A percentile compares a stretch with the other conserved stretches of the same genome.
phyloP scores from a whole-genome alignment of 2,113 vertebrate species.

The Lycocorax pyrrhopterus region DNA sequence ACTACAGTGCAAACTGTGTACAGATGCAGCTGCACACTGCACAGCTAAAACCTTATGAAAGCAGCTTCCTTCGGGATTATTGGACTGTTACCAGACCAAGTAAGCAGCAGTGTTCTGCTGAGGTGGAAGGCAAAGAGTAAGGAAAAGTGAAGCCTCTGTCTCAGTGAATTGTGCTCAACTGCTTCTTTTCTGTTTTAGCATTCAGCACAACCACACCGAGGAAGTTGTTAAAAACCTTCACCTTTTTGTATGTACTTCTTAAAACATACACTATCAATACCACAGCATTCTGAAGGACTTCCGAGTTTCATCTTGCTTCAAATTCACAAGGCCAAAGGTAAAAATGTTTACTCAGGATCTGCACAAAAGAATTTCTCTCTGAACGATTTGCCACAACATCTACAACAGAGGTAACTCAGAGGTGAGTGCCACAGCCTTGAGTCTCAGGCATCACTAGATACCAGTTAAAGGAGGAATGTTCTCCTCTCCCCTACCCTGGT shows the following conservation, averaged over 20 bases:
- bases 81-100: not conserved
- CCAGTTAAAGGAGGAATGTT: not conserved
- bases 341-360: not conserved
- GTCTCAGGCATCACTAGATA: not conserved
- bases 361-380: not conserved
- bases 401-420: not conserved
- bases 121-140: not conserved
- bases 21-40: rapidly evolving
- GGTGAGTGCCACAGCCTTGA: not conserved
- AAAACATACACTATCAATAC: not conserved
- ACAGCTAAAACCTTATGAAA: not conserved
- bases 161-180: not conserved
- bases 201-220: not conserved
- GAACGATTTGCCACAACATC: not conserved
- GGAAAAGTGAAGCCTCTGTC: not conserved
- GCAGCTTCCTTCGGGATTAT: not conserved
- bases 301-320: not conserved
- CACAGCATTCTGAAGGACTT: not conserved
- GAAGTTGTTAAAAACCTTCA: not conserved
- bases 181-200: not conserved
- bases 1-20: not conserved
- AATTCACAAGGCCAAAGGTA: not conserved
- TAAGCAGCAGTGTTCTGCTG: not conserved
- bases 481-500: not conserved
- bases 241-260: not conserved